These are phyloP conservation scores for Lamellibrachia columna DNA, from an alignment of 2,888 invertebrate species.

Conservation along the genomic window DNA sequence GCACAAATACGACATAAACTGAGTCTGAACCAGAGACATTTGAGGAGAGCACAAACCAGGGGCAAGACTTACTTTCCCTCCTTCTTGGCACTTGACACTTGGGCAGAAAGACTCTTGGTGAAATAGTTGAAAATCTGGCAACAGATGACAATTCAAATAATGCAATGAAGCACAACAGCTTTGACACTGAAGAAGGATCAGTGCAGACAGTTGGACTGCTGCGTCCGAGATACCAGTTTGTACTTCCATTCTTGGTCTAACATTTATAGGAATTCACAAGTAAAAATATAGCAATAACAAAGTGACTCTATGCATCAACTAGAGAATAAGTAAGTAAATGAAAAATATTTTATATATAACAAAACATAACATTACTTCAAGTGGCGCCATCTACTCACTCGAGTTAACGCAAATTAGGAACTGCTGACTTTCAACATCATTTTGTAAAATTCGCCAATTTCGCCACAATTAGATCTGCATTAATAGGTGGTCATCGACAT, in stretches of 20 bases:
- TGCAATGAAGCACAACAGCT: background rate
- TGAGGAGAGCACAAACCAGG: background rate
- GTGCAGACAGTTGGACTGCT: background rate
- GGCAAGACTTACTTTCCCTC: constrained; percentile 54
- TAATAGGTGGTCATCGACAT: no score
- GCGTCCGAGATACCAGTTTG: background rate
- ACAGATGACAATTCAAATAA: background rate
- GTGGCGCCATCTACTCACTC: no score
- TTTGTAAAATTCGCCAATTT: no score
- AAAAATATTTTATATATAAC: background rate
- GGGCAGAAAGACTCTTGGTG: constrained; percentile 52
- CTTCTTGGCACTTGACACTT: constrained; percentile 54
- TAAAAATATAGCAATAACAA: no score
- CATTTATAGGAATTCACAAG: no score
- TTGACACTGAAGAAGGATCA: background rate
- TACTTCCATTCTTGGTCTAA: background rate
- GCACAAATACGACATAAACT: background rate
- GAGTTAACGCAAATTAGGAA: no score
- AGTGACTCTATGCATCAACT: no score
- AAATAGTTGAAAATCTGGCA: constrained; percentile 62
- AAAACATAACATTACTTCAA: no score
- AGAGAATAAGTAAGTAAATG: background rate
- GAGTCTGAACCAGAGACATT: background rate
- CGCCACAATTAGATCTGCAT: no score
- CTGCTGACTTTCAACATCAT: no score